Percentiles rank a stretch among this genome's conserved stretches.
phyloP scores from a whole-genome alignment of 1,140 invertebrate genomes.

The Solen grandis region DNA sequence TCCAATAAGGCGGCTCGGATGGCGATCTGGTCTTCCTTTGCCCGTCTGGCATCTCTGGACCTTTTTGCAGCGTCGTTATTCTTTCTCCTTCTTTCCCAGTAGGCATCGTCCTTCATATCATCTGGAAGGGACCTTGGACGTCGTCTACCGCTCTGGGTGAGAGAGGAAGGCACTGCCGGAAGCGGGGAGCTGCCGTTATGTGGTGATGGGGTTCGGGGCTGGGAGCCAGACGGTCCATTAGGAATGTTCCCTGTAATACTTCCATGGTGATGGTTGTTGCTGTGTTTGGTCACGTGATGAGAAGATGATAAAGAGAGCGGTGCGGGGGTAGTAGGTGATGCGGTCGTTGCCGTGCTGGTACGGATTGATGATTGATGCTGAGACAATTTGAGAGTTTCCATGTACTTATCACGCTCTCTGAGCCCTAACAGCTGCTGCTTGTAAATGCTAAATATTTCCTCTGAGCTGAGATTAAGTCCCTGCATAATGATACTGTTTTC shows the following conservation, averaged over 20 bases:
- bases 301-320: conserved; percentile 33
- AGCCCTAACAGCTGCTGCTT: conserved; percentile 58
- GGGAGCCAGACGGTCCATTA: background rate
- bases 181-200: background rate
- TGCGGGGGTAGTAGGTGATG: conserved; percentile 14
- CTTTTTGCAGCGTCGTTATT: conserved; percentile 82
- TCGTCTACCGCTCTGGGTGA: conserved; percentile 59
- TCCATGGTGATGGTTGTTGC: background rate
- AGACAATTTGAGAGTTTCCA: conserved; percentile 44
- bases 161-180: background rate
- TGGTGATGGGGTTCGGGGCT: conserved; percentile 6
- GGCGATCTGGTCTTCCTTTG: conserved; percentile 80
- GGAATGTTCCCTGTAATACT: background rate
- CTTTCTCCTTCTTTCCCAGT: conserved; percentile 80
- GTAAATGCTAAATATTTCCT: conserved; percentile 64
- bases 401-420: conserved; percentile 57
- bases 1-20: conserved; percentile 79
- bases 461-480: conserved; percentile 52
- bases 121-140: conserved; percentile 70
- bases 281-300: background rate
- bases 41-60: conserved; percentile 79
- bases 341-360: conserved; percentile 14
- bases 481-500: conserved; percentile 52
- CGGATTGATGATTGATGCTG: conserved; percentile 25
- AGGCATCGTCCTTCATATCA: conserved; percentile 78